These are phyloP conservation scores for Campylorhamphus procurvoides DNA, from an alignment of 2,113 vertebrate genomes.

Conservation along the genomic window DNA sequence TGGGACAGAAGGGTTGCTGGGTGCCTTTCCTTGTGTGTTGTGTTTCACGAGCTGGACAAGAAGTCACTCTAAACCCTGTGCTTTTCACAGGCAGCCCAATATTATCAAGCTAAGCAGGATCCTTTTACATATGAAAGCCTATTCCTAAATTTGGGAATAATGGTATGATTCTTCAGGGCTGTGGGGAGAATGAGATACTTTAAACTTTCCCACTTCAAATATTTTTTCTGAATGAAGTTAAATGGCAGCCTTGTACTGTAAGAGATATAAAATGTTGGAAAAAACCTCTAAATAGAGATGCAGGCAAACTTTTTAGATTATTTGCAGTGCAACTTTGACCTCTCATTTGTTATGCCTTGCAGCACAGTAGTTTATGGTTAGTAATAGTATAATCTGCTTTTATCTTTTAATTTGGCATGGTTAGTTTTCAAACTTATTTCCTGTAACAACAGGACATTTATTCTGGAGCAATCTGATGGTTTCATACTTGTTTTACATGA, in stretches of 20 bases:
- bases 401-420: background rate
- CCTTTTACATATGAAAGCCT: background rate
- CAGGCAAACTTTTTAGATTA: background rate
- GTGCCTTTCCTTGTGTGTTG: background rate
- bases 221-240: background rate
- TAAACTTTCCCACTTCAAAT: background rate
- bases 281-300: background rate
- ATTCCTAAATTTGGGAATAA: background rate
- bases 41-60: background rate
- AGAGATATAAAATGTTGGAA: background rate
- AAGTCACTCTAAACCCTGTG: background rate
- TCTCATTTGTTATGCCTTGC: background rate
- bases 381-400: background rate
- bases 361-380: conserved; percentile 4
- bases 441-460: background rate
- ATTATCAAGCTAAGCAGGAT: background rate
- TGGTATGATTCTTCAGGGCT: background rate
- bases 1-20: background rate
- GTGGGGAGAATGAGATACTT: background rate
- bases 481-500: background rate
- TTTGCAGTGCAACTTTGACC: background rate
- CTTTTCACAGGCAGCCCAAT: background rate
- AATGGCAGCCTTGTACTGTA: background rate
- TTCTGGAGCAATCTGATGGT: background rate
- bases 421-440: conserved; percentile 38